Percentiles rank a stretch among this genome's conserved stretches.
These are phyloP conservation scores for Nemurella pictetii DNA, from an alignment of 2,888 invertebrate species.

Conservation along the genomic window DNA sequence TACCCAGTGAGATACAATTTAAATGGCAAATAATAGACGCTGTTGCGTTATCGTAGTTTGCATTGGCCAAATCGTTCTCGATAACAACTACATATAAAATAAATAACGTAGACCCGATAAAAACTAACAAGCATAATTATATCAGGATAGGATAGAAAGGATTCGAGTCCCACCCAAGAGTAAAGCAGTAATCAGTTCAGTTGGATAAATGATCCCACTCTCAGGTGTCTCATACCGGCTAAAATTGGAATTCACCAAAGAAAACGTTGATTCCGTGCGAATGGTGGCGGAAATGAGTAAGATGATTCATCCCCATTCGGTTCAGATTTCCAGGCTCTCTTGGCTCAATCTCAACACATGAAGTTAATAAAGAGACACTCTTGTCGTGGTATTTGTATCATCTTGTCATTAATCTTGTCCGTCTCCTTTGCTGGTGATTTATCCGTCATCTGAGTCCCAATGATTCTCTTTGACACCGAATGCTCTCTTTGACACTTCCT, in stretches of 20 bases:
- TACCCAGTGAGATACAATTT: background rate
- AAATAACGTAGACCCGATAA: background rate
- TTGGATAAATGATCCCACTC: background rate
- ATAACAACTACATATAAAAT: background rate
- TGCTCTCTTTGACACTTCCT: background rate
- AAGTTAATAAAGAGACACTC: background rate
- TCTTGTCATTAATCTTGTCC: background rate
- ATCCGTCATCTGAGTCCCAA: background rate
- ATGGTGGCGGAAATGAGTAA: background rate
- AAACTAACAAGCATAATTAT: background rate
- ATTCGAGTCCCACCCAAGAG: background rate
- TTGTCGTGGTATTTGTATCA: background rate
- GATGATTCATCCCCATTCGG: background rate
- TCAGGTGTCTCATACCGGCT: background rate
- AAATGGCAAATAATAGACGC: background rate
- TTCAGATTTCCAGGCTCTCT: background rate
- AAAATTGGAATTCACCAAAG: too few species aligned
- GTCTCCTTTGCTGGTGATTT: background rate
- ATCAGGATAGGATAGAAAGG: background rate
- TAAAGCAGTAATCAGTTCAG: background rate
- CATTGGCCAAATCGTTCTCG: background rate
- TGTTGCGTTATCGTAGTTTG: background rate
- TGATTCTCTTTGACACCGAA: background rate
- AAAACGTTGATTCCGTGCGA: background rate
- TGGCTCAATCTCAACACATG: background rate